Evolutionary conservation across 1,140 invertebrate species (phyloP).

Genomic region (Acyrthosiphon pisum): DNA sequence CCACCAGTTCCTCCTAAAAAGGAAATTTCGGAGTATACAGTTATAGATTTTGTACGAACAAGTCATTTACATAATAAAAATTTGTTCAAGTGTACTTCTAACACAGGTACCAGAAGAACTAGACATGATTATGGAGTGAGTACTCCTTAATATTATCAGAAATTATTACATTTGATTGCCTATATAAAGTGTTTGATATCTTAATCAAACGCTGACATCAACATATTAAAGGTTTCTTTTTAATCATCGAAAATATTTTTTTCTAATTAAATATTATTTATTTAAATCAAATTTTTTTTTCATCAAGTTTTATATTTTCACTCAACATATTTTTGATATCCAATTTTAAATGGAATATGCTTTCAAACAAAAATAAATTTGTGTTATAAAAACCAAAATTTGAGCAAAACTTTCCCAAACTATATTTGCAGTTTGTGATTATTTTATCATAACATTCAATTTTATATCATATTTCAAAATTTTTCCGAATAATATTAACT

Average conservation of each 20-base stretch:
- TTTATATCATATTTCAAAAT: neutral
- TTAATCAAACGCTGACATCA: neutral
- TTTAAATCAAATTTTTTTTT: neutral
- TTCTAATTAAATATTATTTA: neutral
- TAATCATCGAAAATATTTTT: neutral
- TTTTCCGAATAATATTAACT: neutral
- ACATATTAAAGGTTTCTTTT: neutral
- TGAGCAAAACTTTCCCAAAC: neutral
- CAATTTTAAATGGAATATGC: neutral
- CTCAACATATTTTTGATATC: neutral
- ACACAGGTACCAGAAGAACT: slow-evolving; percentile 71
- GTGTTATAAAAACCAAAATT: neutral
- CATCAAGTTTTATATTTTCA: neutral
- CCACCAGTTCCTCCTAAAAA: slow-evolving; percentile 66
- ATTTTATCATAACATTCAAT: neutral
- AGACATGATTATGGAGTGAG: slow-evolving; percentile 68
- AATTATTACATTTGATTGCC: neutral
- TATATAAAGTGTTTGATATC: neutral
- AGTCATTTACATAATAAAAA: slow-evolving; percentile 78
- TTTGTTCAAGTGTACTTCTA: slow-evolving; percentile 65
- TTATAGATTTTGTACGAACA: slow-evolving; percentile 93
- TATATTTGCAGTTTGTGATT: neutral
- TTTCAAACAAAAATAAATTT: neutral
- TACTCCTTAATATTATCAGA: slow-evolving; percentile 40
- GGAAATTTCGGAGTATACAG: slow-evolving; percentile 78